Evolutionary conservation across 2,113 vertebrate genomes (phyloP), one percentile per base, ranked within the genome.

Genomic region (Sinocyclocheilus anophthalmus): DNA sequence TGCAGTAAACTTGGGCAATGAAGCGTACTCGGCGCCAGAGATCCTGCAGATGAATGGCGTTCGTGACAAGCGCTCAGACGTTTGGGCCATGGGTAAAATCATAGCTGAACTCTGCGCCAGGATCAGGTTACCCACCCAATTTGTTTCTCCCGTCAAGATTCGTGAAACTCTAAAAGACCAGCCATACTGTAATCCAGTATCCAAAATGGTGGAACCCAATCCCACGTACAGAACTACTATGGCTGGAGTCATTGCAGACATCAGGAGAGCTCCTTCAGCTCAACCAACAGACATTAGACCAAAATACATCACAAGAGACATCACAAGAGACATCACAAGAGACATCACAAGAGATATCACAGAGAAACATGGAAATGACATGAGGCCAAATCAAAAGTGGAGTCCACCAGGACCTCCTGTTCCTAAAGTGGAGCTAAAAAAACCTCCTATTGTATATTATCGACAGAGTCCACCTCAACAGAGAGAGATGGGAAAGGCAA

Each of bases 11-110:
- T 86, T 90, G 91, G 95, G 95, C 2, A 95, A 95, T 3, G 88
- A 92, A 85, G 94, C 94, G 11, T 95, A 95, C 85, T 92, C 93
- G 0, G 88, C 94, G 14, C 95, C 95, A 0, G 94, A 95, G 86
- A 91, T 95, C 55, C 85, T 94, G 22, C 48, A 82, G 33, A 86
- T 53, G 30, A 0, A 0, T 24, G 83, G 22, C 13, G 88, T 94
- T 55, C 89, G 94, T 30, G 57, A 93, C 88, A 93, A 93, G 83
- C 86, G 91, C 48, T 94, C 95, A 0, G 94, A 94, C 1, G 94
- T 95, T 22, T 95, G 94, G 94, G 94, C 94, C 79, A 93, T 95
- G 93, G 94, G 94, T 18, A 95, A 95, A 86, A 92, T 95, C 72
- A 93, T 93, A 3, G 92, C 92, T 13, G 94, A 95, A 87, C 90